phyloP scores from a whole-genome alignment of 2,888 invertebrate genomes.

The Drosophila diplacantha region DNA sequence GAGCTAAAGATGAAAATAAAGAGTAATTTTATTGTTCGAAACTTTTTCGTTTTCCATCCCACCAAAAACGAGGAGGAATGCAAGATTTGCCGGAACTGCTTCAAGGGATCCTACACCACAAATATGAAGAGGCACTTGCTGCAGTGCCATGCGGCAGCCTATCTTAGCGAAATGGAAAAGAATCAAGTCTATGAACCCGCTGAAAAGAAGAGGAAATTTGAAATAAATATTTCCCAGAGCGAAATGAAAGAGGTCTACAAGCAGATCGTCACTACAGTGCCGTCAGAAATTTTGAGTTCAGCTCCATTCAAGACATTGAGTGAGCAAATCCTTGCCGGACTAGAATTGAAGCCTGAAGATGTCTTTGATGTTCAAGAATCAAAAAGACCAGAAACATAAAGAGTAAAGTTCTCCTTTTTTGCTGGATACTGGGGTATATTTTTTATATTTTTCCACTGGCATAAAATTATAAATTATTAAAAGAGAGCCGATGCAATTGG shows the following conservation, averaged over 20 bases:
- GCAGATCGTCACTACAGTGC: background rate
- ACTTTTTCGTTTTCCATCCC: conserved; percentile 4
- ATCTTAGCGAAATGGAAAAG: background rate
- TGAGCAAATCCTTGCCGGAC: background rate
- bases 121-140: background rate
- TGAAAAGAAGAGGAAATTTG: background rate
- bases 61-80: conserved; percentile 2
- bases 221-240: background rate
- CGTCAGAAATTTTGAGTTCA: background rate
- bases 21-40: background rate
- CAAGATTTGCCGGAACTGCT: background rate
- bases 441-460: background rate
- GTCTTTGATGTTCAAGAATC: background rate
- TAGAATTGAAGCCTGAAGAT: background rate
- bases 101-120: background rate
- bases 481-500: background rate
- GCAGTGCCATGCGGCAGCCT: background rate
- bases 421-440: background rate
- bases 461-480: background rate
- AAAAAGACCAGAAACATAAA: background rate
- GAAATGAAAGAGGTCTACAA: background rate
- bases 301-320: background rate
- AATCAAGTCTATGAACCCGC: background rate
- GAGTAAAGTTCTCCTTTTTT: background rate
- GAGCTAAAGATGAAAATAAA: background rate